Evolutionary conservation across 2,113 vertebrate species (phyloP).

Genomic region (Apeltes quadracus): DNA sequence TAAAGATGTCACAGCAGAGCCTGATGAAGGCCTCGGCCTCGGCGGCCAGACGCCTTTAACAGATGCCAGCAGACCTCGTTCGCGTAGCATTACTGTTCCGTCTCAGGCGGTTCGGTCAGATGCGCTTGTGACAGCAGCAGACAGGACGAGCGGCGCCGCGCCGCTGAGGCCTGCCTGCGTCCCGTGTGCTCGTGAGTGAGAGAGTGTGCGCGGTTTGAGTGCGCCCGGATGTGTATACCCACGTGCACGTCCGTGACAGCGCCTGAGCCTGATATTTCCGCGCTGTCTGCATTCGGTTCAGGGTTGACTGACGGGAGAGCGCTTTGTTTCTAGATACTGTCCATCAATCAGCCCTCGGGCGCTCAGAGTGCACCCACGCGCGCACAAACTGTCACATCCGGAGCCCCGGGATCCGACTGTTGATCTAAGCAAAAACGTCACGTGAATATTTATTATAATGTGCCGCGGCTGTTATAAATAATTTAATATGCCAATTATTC

Average conservation of each 20-base stretch:
- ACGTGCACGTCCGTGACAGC: constrained; percentile 37
- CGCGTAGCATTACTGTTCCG: constrained; percentile 46
- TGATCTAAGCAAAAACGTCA: constrained; percentile 70
- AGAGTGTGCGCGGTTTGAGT: constrained; percentile 19
- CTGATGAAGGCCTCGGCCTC: neutral
- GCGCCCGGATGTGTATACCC: constrained; percentile 21
- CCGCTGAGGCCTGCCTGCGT: constrained; percentile 15
- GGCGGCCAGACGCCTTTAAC: constrained; percentile 24
- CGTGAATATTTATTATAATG: constrained; percentile 77
- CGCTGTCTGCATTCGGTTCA: constrained; percentile 58
- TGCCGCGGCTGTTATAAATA: constrained; percentile 66
- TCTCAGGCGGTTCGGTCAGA: constrained; percentile 41
- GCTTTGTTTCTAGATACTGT: constrained; percentile 73
- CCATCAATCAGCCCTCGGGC: constrained; percentile 67
- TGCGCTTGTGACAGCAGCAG: constrained; percentile 44
- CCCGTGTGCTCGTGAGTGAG: constrained; percentile 10
- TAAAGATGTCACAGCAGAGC: neutral
- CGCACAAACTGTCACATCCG: constrained; percentile 38
- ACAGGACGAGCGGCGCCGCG: constrained; percentile 2
- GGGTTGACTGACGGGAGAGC: constrained; percentile 60
- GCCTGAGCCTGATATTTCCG: constrained; percentile 69
- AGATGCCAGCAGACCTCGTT: constrained; percentile 44
- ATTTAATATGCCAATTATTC: constrained; percentile 76
- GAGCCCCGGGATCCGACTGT: constrained; percentile 63
- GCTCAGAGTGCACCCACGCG: constrained; percentile 40